Base-by-base conservation (phyloP, 2,113 vertebrate genomes). In the Rattus rattus region DNA sequence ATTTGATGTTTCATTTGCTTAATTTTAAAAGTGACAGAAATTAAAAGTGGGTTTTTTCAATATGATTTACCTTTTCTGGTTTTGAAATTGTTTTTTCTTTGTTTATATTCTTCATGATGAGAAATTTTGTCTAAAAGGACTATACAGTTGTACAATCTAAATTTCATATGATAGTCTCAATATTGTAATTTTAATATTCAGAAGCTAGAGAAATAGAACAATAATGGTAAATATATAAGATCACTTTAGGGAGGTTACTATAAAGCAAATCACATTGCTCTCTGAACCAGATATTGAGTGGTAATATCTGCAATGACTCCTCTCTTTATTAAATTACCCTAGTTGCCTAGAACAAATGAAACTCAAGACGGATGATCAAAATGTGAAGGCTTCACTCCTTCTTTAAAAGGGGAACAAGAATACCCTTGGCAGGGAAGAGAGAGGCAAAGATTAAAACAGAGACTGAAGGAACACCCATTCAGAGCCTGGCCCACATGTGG, bases 1-100 rank as follows among this genome's bases (percentile, higher is more conserved):
- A 33, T 75, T 88, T 17, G 80, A 90, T 54, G 56, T 92, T 95
- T 33, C 61, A 73, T 94, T 90, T 83, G 36, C 4, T 90, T 95
- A 73, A 75, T 97, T 88, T 76, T 56, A 69, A 92, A 70, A 91
- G 54, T 88, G 26, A 1, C 26, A 73, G 7, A 87, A 52, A 76
- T 80, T 67, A 63, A 92, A 43, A 84, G 52, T 19, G 43, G 65
- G 87, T 0, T 7, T 76, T 96, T 92, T 79, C 43, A 59, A 30
- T 52, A 20, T 79, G 5, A 67, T 81, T 88, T 89, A 33, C 52
- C 16, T 16, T 73, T 73, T 28, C 92, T 95, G 39, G n/a, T 76
- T 92, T 52, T 96, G 10, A 10, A 95, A 91, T 77, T 85, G 13
- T 69, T 0, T 77, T 33, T 80, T 72, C 30, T 69, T 26, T 24